These are phyloP conservation scores for Phacellophora camtschatica DNA, from an alignment of 30 jellyfish, hydroid and myxozoan genomes.

Conservation along the genomic window DNA sequence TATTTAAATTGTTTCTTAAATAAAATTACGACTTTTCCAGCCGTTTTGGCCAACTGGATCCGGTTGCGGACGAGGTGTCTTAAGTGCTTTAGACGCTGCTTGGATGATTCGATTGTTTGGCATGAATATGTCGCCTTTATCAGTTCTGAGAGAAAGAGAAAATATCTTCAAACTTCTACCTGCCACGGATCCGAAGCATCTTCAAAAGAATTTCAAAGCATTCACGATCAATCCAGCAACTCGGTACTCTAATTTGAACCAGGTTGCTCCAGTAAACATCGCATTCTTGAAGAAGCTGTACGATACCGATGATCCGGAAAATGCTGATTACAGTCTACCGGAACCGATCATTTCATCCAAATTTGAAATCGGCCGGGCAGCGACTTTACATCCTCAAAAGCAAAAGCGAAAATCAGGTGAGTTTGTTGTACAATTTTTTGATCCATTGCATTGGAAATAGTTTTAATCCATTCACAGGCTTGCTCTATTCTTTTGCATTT, in stretches of 20 bases:
- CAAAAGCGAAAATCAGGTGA: conserved; percentile 50
- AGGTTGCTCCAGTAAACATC: conserved; percentile 53
- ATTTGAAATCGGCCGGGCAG: conserved; percentile 65
- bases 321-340: conserved; percentile 82
- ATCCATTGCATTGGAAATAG: neutral
- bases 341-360: conserved; percentile 35
- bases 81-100: conserved; percentile 89
- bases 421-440: neutral
- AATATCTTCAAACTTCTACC: conserved; percentile 91
- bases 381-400: conserved; percentile 35
- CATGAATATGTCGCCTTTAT: conserved; percentile 81
- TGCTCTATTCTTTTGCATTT: neutral
- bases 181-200: conserved; percentile 74
- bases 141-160: conserved; percentile 90
- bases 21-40: too few relatives aligned
- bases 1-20: too few relatives aligned
- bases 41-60: conserved; percentile 99
- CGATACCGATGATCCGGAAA: conserved; percentile 94
- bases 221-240: conserved; percentile 95
- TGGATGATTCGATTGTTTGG: conserved; percentile 95
- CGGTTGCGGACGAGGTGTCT: conserved; percentile 98
- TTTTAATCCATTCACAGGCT: neutral
- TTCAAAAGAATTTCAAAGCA: conserved; percentile 88
- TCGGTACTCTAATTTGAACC: conserved; percentile 79
- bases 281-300: conserved; percentile 70